A percentile compares a stretch with the other conserved stretches of the same genome.
Conservation (phyloP, 1,140 invertebrate species). For the Neomicropteryx cornuta region DNA sequence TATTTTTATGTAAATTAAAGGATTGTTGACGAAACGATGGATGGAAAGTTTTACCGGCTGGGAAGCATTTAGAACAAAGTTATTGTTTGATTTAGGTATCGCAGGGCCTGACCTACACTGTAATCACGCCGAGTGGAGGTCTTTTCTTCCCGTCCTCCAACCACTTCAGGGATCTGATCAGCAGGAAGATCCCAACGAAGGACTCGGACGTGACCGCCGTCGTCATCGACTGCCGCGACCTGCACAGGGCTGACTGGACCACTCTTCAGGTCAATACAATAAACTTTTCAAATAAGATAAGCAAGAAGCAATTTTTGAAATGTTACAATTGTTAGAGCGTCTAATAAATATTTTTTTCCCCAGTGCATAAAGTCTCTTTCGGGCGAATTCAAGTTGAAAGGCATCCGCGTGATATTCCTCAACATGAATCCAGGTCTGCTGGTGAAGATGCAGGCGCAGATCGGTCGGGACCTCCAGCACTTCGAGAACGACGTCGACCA, state of each 20-base stretch:
- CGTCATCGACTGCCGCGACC: slow-evolving; percentile 42
- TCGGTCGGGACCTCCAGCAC: too few relatives aligned
- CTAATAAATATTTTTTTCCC: slow-evolving; percentile 5
- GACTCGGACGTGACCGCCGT: slow-evolving; percentile 18
- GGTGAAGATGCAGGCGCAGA: too few relatives aligned
- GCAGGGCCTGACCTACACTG: slow-evolving; percentile 29
- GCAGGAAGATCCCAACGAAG: slow-evolving; percentile 28
- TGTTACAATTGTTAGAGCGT: not conserved
- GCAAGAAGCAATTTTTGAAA: slow-evolving; percentile 5
- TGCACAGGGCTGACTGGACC: slow-evolving; percentile 44
- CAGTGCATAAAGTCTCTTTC: slow-evolving; percentile 14
- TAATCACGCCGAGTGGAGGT: slow-evolving; percentile 43
- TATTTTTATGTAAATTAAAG: too few relatives aligned
- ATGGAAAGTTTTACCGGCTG: too few relatives aligned
- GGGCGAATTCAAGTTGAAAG: slow-evolving; percentile 12
- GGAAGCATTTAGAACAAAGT: too few relatives aligned
- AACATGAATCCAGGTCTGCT: too few relatives aligned
- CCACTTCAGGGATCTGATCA: slow-evolving; percentile 43
- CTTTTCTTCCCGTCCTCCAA: slow-evolving; percentile 52
- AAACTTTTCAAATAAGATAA: not conserved
- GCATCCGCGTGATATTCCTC: too few relatives aligned
- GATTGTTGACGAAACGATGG: too few relatives aligned
- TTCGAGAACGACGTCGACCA: too few relatives aligned
- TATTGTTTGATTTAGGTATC: slow-evolving; percentile 25
- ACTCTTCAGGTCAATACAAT: slow-evolving; percentile 38